Conservation (phyloP, 2,888 invertebrate species). For the Ctena decussata region DNA sequence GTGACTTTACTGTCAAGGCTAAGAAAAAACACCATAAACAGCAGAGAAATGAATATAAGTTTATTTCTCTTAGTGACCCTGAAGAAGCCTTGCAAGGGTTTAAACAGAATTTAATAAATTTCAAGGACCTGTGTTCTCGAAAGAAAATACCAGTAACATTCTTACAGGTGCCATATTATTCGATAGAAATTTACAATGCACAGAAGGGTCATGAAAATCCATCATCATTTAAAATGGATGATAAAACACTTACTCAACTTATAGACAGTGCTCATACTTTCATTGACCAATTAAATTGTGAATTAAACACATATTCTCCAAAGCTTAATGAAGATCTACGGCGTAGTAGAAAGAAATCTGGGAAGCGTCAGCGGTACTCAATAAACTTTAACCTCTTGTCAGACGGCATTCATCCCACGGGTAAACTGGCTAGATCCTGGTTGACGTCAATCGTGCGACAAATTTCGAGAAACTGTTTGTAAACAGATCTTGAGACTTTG, state of each 20-base stretch:
- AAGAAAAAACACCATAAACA: too few species aligned
- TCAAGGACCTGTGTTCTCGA: background rate
- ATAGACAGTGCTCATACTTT: background rate
- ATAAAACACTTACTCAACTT: background rate
- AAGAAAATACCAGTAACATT: conserved; percentile 14
- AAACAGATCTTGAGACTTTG: background rate
- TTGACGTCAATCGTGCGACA: conserved; percentile 2
- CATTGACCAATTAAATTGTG: conserved; percentile 14
- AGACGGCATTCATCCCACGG: conserved; percentile 24
- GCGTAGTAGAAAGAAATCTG: conserved; percentile 8
- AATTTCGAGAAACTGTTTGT: conserved; percentile 2
- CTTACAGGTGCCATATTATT: conserved; percentile 23
- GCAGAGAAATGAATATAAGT: too few species aligned
- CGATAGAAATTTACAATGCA: conserved; percentile 20
- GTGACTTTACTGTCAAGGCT: conserved; percentile 19
- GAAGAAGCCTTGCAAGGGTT: too few species aligned
- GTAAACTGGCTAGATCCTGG: conserved; percentile 10
- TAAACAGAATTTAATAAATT: background rate
- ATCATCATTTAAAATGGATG: conserved; percentile 6
- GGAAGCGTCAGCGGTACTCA: background rate
- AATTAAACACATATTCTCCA: background rate
- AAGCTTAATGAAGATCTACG: conserved; percentile 22
- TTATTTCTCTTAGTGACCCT: too few species aligned
- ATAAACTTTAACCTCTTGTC: conserved; percentile 2
- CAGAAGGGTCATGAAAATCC: conserved; percentile 24